These are phyloP conservation scores for Aspidoscelis tigris DNA, from an alignment of 2,113 vertebrate species.

Conservation along the genomic window DNA sequence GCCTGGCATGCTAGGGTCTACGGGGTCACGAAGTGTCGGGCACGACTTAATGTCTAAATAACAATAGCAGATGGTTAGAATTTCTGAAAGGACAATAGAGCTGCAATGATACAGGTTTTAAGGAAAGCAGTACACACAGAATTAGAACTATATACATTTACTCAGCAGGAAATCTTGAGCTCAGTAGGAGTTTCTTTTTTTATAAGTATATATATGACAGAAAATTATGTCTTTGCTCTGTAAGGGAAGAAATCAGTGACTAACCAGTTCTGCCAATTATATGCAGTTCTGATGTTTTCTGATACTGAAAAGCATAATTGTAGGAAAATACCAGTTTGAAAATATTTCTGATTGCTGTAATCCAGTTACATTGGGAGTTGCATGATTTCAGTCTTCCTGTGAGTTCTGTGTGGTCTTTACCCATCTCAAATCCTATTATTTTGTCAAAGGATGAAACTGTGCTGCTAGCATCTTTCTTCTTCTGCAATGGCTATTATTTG, in stretches of 20 bases:
- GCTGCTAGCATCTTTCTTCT: not conserved
- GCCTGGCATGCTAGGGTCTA: no score
- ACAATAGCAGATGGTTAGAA: no score
- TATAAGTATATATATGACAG: not conserved
- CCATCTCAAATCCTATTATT: no score
- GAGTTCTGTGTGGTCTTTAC: no score
- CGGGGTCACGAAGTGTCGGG: no score
- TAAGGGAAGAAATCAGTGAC: not conserved
- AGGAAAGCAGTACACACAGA: not conserved
- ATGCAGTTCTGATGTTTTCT: no score
- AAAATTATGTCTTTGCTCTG: not conserved
- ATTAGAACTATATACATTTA: not conserved
- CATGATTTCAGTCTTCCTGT: not conserved
- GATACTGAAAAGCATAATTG: not conserved
- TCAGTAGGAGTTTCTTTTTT: not conserved
- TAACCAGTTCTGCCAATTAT: not conserved
- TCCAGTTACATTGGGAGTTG: not conserved
- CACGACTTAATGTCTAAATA: no score
- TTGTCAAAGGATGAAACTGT: not conserved
- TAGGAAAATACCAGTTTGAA: not conserved
- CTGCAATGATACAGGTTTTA: not conserved
- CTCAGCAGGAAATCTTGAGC: not conserved
- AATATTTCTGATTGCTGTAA: not conserved
- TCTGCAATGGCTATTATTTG: not conserved
- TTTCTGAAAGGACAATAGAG: not conserved